Conservation (phyloP, 2,797 vertebrate genomes). For the Bradypodion pumilum region DNA sequence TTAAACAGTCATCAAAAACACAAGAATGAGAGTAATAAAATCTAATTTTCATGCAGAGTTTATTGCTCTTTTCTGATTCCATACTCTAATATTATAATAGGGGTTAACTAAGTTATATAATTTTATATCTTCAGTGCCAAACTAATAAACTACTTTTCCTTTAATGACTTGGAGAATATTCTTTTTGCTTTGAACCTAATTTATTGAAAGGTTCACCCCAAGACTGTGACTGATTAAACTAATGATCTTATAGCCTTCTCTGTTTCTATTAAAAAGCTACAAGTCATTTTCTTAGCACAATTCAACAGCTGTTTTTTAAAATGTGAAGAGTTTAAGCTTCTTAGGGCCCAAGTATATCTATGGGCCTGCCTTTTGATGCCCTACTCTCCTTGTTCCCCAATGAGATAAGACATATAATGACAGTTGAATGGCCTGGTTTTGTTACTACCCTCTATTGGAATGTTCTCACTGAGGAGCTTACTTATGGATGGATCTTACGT, state of each 20-base stretch:
- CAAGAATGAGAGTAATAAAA: constrained; percentile 7
- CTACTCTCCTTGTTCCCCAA: neutral
- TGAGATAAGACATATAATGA: neutral
- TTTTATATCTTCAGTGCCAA: constrained; percentile 13
- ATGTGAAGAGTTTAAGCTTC: neutral
- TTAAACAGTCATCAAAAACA: constrained; percentile 25
- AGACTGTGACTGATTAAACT: constrained; percentile 4
- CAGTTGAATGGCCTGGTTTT: neutral
- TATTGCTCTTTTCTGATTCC: constrained; percentile 18
- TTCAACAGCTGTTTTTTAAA: neutral
- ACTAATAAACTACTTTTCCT: constrained; percentile 29
- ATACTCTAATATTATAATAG: constrained; percentile 22
- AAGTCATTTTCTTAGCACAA: neutral
- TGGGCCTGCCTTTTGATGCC: neutral
- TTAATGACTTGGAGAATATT: neutral
- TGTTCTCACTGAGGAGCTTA: neutral
- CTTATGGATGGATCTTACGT: neutral
- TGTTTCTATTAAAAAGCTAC: neutral
- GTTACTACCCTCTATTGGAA: neutral
- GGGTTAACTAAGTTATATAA: constrained; percentile 11
- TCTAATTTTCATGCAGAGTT: constrained; percentile 19
- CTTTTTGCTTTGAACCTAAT: constrained; percentile 1
- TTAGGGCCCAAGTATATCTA: neutral
- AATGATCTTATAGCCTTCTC: neutral
- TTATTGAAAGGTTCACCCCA: constrained; percentile 7